Percentiles rank a stretch among this genome's conserved stretches.
These are phyloP conservation scores for Tetragnatha montana DNA, from an alignment of 2,888 invertebrate species.

Conservation along the genomic window DNA sequence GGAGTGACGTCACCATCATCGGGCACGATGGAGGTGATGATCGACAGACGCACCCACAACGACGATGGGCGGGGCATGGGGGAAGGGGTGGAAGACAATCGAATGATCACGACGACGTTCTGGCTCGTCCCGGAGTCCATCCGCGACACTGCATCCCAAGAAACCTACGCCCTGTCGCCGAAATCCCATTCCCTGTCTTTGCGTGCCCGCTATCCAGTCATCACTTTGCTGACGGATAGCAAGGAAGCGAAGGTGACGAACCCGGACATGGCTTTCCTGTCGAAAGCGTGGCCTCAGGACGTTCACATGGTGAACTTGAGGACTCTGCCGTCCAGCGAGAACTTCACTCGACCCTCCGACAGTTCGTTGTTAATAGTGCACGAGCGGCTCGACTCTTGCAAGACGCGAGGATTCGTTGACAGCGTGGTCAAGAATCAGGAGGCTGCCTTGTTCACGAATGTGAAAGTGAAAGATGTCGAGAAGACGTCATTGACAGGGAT, in stretches of 20 bases:
- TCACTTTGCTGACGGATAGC: slow-evolving; percentile 84
- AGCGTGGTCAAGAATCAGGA: background rate
- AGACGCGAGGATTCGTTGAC: slow-evolving; percentile 22
- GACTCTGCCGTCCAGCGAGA: slow-evolving; percentile 85
- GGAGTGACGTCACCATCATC: slow-evolving; percentile 89
- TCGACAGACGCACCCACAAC: slow-evolving; percentile 93
- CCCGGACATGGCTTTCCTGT: slow-evolving; percentile 72
- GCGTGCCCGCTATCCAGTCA: slow-evolving; percentile 87
- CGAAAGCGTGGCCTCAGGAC: slow-evolving; percentile 80
- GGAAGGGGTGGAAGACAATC: slow-evolving; percentile 95
- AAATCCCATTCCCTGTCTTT: slow-evolving; percentile 85
- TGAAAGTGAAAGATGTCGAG: background rate
- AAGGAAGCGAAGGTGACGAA: slow-evolving; percentile 32
- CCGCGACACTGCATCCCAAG: slow-evolving; percentile 75
- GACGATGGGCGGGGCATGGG: slow-evolving; percentile 97
- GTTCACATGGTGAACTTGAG: slow-evolving; percentile 87
- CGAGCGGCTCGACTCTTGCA: slow-evolving; percentile 85
- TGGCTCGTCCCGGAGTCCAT: slow-evolving; percentile 88
- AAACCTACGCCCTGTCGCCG: slow-evolving; percentile 80
- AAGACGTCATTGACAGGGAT: slow-evolving; percentile 49
- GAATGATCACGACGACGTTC: slow-evolving; percentile 80
- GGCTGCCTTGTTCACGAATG: background rate
- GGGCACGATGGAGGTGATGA: slow-evolving; percentile 94
- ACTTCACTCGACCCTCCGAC: slow-evolving; percentile 86
- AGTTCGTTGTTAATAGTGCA: slow-evolving; percentile 87